A percentile compares a stretch with the other conserved stretches of the same genome.
Conservation (phyloP, 2,113 vertebrate genomes). For the Miniopterus natalensis region DNA sequence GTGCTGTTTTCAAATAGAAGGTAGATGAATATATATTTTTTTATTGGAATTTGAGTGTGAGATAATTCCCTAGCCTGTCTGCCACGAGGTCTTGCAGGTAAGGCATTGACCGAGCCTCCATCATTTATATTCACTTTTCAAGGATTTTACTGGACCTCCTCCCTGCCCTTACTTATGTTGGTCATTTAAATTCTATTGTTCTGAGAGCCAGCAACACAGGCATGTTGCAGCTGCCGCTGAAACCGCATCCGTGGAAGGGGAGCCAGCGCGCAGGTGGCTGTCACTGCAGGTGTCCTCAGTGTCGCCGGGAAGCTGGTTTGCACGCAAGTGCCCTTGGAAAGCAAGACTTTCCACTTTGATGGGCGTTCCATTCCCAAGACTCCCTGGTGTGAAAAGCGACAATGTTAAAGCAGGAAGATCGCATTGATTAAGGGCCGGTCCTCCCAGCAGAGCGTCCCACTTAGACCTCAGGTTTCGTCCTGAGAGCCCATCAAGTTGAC, state of each 20-base stretch:
- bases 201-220: constrained; percentile 1
- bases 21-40: neutral
- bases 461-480: neutral
- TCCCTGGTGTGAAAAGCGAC: neutral
- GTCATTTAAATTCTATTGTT: constrained; percentile 20
- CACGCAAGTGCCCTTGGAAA: neutral
- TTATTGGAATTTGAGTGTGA: neutral
- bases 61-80: neutral
- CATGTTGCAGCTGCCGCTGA: neutral
- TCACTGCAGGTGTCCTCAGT: too few species aligned
- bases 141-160: constrained; percentile 30
- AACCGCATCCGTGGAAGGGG: neutral
- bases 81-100: neutral
- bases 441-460: neutral
- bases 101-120: neutral
- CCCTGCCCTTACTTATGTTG: constrained; percentile 27
- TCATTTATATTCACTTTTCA: constrained; percentile 52
- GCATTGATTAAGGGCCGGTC: neutral
- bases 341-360: neutral
- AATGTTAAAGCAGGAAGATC: neutral
- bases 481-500: neutral
- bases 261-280: neutral
- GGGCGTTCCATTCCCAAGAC: neutral
- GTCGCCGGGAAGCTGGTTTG: neutral
- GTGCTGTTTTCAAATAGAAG: neutral